These are phyloP conservation scores for Brotula barbata DNA, from an alignment of 2,797 vertebrate genomes.

Conservation along the genomic window DNA sequence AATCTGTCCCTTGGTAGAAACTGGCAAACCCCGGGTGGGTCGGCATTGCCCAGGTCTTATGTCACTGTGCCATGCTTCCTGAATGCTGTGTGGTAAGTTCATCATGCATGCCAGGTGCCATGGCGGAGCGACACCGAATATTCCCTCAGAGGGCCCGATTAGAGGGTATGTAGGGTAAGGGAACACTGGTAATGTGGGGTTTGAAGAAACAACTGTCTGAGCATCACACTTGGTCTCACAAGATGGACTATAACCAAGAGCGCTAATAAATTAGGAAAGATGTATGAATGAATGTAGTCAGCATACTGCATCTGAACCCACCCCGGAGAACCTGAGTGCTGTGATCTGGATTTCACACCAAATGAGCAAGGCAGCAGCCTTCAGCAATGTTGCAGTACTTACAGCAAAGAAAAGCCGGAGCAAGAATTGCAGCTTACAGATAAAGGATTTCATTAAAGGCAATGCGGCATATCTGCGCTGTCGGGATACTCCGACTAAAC, in stretches of 20 bases:
- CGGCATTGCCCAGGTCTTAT: constrained; percentile 30
- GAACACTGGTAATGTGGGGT: constrained; percentile 6
- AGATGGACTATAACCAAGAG: constrained; percentile 7
- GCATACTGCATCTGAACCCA: constrained; percentile 41
- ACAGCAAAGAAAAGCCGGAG: constrained; percentile 24
- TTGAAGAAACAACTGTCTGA: neutral
- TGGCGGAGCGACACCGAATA: constrained; percentile 31
- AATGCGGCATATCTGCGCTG: constrained; percentile 39
- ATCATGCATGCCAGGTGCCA: constrained; percentile 43
- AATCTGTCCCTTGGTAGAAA: constrained; percentile 49
- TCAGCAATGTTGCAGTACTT: constrained; percentile 8
- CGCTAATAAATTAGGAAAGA: constrained; percentile 27
- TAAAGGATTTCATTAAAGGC: constrained; percentile 58
- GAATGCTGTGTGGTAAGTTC: constrained; percentile 38
- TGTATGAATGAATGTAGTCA: constrained; percentile 61
- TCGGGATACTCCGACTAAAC: constrained; percentile 45
- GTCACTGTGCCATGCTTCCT: constrained; percentile 32
- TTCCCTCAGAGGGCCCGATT: constrained; percentile 27
- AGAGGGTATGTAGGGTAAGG: neutral
- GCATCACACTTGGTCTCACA: constrained; percentile 7
- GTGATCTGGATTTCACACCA: constrained; percentile 46
- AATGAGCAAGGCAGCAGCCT: constrained; percentile 27
- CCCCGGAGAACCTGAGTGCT: constrained; percentile 32
- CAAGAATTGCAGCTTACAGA: constrained; percentile 25
- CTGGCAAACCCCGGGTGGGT: constrained; percentile 29